Evolutionary conservation across 2,888 invertebrate genomes (phyloP), one percentile per base, ranked within the genome.

Genomic region (Dorcus parallelipipedus): DNA sequence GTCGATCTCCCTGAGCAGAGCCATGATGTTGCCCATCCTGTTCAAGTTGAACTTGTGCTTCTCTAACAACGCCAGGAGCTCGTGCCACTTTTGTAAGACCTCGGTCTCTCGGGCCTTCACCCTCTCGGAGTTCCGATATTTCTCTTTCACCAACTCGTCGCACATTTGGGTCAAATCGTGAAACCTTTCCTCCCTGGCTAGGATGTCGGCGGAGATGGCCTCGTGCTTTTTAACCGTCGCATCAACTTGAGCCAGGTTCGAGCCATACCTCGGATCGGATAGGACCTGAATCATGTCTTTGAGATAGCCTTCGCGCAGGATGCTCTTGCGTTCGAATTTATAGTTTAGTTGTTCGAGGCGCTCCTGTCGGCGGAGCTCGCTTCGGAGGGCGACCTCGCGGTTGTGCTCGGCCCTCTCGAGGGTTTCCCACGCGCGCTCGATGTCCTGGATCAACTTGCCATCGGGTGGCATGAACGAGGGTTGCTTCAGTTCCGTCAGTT

Each of bases 151-250:
- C 54, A 99, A 82, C 74, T 98, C 97, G 51, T 90, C 88, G 2
- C 95, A 93, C 94, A 99, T 95, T 54, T 91, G 90, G 0, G 92
- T 92, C 48, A 99, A 83, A 78, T 96, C 94, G 68, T 93, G 91
- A 76, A 98, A 97, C 8, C 98, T 86, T 75, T 97, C 97, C 71
- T 95, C 93, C 56, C 90, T 83, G 9, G 97, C 95, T 54, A 97
- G 81, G 56, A 98, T 97, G 75, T 98, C 98, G 0, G 97, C 97
- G 61, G 94, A 93, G 63, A 98, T 96, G 10, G 98, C 97, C 78
- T 98, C 97, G 75, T 98, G 97, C 74, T 98, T 98, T 81, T 98
- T 98, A 42, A 98, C 88, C 0, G 97, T 95, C 1, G 97, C 97
- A 76, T 98, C 97, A 0, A 97, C 95, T 75, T 97, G 96, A 0